Base-by-base conservation (phyloP, 2,888 invertebrate species). In the Eristalis intricaria region DNA sequence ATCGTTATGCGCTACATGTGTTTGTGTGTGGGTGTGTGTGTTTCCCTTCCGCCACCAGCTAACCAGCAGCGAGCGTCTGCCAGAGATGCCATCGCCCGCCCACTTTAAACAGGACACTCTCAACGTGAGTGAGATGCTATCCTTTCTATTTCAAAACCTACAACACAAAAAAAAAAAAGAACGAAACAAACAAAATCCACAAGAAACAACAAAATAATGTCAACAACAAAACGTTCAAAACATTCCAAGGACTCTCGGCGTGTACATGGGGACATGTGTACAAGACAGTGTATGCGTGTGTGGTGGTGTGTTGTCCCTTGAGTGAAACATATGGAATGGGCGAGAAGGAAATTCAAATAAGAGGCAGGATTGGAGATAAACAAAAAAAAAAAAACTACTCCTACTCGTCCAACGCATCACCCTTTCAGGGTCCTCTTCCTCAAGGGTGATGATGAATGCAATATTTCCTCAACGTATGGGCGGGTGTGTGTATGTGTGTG, bases 171-270 rank as follows among this genome's bases (percentile, higher is more conserved):
- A n/a, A n/a, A 64, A 64, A 40, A 50, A 38, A 73, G 35, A 56
- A 1, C 26, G 26, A 26, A 26, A 26, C 26, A 13, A 68, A 0
- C 64, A 38, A 7, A 2, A 74, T 11, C 35, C 26, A 60, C 13
- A 66, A 60, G 32, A 58, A 65, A 76, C 43, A 35, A 38, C 64
- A 65, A 38, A 32, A 38, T 32, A 65, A 65, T 35, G 38, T 38
- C 32, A 66, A 40, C 19, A 60, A 38, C 35, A 68, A 76, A 73
- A 66, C 71, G 73, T 66, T 38, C 22, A 63, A 56, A 63, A 78
- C 50, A 50, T 8, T 78, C 82, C 86, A 86, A 86, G 82, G 86
- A 86, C 82, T 78, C 66, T 78, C 43, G 60, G 50, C 61, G 32
- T n/a, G n/a, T 63, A 60, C 29, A 66, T 73, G 73, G 56, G n/a